These are phyloP conservation scores for Cydia pomonella DNA, from an alignment of 1,140 invertebrate species.

Conservation along the genomic window DNA sequence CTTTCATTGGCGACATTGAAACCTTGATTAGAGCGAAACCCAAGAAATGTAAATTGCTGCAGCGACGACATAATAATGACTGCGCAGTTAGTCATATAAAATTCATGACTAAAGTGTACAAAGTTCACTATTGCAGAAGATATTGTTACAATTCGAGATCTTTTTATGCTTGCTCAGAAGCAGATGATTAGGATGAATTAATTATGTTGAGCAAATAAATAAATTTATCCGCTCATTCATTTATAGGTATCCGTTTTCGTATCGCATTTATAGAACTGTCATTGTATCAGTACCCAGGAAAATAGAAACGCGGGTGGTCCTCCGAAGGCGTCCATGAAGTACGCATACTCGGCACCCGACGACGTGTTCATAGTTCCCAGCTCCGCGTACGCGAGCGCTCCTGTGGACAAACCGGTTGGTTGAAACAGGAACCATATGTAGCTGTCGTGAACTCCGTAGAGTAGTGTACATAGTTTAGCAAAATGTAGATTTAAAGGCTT, in stretches of 20 bases:
- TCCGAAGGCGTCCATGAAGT: conserved; percentile 95
- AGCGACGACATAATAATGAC: conserved; percentile 31
- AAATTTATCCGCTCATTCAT: no score
- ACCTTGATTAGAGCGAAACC: background rate
- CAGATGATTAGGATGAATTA: background rate
- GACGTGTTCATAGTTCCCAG: conserved; percentile 96
- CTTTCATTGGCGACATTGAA: background rate
- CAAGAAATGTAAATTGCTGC: conserved; percentile 9
- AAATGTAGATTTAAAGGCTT: no score
- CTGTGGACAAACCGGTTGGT: conserved; percentile 69
- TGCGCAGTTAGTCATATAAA: background rate
- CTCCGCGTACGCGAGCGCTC: conserved; percentile 95
- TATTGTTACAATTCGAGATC: background rate
- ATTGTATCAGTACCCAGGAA: conserved; percentile 86
- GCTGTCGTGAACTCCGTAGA: no score
- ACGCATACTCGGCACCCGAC: conserved; percentile 95
- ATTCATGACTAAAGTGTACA: background rate
- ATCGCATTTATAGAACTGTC: background rate
- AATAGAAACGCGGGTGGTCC: conserved; percentile 94
- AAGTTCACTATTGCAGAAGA: background rate
- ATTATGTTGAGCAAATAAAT: no score
- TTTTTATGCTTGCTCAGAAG: background rate
- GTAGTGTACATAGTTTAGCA: no score
- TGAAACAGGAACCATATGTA: background rate
- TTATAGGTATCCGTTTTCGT: no score